phyloP scores from a whole-genome alignment of 2,888 invertebrate species.

The Diadegma fenestrale region DNA sequence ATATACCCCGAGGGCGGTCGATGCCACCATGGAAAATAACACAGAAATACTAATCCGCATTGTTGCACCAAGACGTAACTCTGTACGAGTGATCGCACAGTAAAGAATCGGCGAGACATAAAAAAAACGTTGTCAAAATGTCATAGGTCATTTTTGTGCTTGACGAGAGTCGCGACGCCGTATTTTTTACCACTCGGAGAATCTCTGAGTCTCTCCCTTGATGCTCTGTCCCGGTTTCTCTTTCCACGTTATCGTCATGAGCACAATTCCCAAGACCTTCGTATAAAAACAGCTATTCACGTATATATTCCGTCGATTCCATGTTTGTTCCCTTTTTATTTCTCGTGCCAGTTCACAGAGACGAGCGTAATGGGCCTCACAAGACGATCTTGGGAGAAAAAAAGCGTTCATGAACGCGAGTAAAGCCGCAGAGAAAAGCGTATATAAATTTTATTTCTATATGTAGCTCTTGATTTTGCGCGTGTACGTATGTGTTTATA shows the following conservation, averaged over 20 bases:
- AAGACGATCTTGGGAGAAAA: conserved; percentile 72
- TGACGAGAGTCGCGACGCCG: not conserved
- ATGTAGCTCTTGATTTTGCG: conserved; percentile 34
- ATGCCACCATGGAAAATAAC: conserved; percentile 43
- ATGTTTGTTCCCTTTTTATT: conserved; percentile 39
- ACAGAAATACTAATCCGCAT: conserved; percentile 27
- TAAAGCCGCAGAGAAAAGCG: conserved; percentile 74
- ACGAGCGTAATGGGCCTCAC: conserved; percentile 79
- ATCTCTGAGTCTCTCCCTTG: not conserved
- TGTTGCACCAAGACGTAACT: conserved; percentile 7
- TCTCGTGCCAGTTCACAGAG: conserved; percentile 36
- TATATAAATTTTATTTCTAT: conserved; percentile 45
- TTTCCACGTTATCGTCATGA: not conserved
- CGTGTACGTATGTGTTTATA: conserved; percentile 43
- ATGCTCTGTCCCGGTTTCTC: not conserved
- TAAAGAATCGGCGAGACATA: not conserved
- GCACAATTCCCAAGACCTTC: conserved; percentile 16
- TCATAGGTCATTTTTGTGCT: not conserved
- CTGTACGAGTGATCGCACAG: not conserved
- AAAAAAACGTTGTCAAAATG: not conserved
- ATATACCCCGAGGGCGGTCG: conserved; percentile 52
- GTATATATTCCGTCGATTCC: conserved; percentile 42
- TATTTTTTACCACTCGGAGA: not conserved
- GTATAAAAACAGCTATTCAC: conserved; percentile 2
- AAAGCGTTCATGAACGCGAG: conserved; percentile 74